Base-by-base conservation (phyloP, 1,140 invertebrate species). In the Paraescarpia echinospica region DNA sequence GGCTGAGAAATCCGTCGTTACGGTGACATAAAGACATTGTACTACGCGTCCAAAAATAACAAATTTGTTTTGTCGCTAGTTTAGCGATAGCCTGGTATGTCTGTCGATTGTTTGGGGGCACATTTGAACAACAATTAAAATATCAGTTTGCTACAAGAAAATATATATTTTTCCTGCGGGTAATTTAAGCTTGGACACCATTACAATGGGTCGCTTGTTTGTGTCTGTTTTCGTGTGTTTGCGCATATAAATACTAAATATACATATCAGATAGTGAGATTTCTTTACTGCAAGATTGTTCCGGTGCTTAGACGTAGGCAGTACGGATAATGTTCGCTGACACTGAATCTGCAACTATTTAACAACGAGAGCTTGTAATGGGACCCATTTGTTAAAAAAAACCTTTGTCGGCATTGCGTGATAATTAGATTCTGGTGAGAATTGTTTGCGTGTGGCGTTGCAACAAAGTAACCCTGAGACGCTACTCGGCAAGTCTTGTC, bases 71-170 rank as follows among this genome's bases (percentile, higher is more conserved):
- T 77, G 59, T 77, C 59, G 27, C 22, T 27, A 27, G 18, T 77
- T 77, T 77, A 77, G 22, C 59, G 59, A 77, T 77, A 77, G 59
- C 59, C 18, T 77, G 27, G 59, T 77, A 77, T 77, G 14, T 27
- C 8, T 27, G 59, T 41, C 41, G 2, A 31, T 77, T 77, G 14
- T 77, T 77, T 77, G 14, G 59, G 59, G 27, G 59, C 59, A 77
- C 59, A 77, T 31, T 77, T 77, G 4, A 77, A 77, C 59, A 77
- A 77, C 59, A 77, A 77, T 77, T 77, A 77, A 77, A 77, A 77
- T 77, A 77, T 77, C 59, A 77, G 59, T 77, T 77, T 77, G 59
- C 59, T 77, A 77, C 59, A 77, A 77, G 59, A 77, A 77, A 77
- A 77, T 77, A 77, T n/a, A n/a, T 1, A 77, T 14, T 77, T 77